A percentile compares a stretch with the other conserved stretches of the same genome.
Conservation (phyloP, 2,113 vertebrate species). For the Bos indicus region DNA sequence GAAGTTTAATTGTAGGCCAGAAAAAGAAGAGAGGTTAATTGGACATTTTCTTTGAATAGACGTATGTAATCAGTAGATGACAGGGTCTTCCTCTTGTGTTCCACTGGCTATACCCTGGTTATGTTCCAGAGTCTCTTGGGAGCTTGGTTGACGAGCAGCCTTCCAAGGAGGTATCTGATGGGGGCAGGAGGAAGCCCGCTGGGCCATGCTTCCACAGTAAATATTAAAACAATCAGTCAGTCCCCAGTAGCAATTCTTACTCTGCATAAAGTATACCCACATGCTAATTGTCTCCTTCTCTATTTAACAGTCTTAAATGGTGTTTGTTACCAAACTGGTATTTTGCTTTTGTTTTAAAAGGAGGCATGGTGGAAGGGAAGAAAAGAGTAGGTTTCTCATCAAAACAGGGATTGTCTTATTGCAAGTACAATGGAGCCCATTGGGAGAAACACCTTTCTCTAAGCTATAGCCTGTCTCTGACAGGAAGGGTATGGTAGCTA, state of each 20-base stretch:
- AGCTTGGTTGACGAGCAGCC: constrained; percentile 6
- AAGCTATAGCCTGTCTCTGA: not conserved
- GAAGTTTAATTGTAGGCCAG: not conserved
- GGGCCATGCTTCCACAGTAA: constrained; percentile 35
- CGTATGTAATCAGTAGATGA: not conserved
- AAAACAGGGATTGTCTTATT: constrained; percentile 45
- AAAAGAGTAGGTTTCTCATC: constrained; percentile 44
- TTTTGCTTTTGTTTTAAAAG: constrained; percentile 56
- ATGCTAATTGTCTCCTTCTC: constrained; percentile 50
- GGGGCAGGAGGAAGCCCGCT: constrained; percentile 31
- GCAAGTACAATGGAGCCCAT: not conserved
- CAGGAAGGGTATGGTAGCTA: not conserved
- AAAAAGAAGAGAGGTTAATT: not conserved
- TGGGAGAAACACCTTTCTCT: not conserved
- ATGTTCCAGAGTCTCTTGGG: not conserved
- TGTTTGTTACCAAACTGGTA: constrained; percentile 55
- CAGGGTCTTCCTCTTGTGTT: not conserved
- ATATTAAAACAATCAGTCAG: constrained; percentile 56
- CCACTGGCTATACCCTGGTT: not conserved
- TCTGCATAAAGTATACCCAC: constrained; percentile 39
- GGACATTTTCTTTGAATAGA: constrained; percentile 6
- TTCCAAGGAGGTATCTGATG: not conserved
- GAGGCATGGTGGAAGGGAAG: not conserved
- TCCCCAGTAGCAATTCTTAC: constrained; percentile 30
- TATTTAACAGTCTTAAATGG: constrained; percentile 51